These are phyloP conservation scores for Lasius platythorax DNA, from an alignment of 2,888 invertebrate genomes.

Conservation along the genomic window DNA sequence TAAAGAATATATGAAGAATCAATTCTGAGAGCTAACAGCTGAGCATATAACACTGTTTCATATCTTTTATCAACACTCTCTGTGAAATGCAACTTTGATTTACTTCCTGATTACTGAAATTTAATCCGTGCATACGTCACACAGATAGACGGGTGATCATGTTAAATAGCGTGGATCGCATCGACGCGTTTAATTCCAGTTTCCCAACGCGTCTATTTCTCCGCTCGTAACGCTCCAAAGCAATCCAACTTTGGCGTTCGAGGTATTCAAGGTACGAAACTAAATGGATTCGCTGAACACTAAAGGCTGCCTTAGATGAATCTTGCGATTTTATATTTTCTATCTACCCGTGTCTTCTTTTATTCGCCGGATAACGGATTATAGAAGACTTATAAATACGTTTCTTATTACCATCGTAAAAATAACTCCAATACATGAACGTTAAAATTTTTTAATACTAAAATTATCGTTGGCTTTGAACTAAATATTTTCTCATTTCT, in stretches of 20 bases:
- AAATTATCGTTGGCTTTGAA: not conserved
- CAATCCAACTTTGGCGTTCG: slow-evolving; percentile 54
- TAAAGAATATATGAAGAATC: not conserved
- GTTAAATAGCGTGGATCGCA: slow-evolving; percentile 52
- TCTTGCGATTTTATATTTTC: slow-evolving; percentile 61
- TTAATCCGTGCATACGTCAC: slow-evolving; percentile 8
- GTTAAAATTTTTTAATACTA: slow-evolving; percentile 5
- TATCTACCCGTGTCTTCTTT: slow-evolving; percentile 30
- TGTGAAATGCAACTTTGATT: slow-evolving; percentile 5
- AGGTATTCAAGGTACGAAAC: slow-evolving; percentile 62
- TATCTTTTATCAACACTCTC: not conserved
- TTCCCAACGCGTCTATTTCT: slow-evolving; percentile 57
- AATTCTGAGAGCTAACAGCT: not conserved
- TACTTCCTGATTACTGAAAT: slow-evolving; percentile 28
- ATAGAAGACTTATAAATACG: slow-evolving; percentile 3
- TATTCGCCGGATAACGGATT: slow-evolving; percentile 3
- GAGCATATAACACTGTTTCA: not conserved
- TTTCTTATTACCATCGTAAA: slow-evolving; percentile 15
- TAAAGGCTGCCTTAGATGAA: slow-evolving; percentile 51
- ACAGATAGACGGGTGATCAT: slow-evolving; percentile 29
- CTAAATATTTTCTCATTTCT: not conserved
- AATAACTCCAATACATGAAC: not conserved
- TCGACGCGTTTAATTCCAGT: slow-evolving; percentile 52
- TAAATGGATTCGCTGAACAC: slow-evolving; percentile 70
- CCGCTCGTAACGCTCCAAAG: slow-evolving; percentile 40